Base-by-base conservation (phyloP, 1,140 invertebrate genomes). In the Leptinotarsa defecta region DNA sequence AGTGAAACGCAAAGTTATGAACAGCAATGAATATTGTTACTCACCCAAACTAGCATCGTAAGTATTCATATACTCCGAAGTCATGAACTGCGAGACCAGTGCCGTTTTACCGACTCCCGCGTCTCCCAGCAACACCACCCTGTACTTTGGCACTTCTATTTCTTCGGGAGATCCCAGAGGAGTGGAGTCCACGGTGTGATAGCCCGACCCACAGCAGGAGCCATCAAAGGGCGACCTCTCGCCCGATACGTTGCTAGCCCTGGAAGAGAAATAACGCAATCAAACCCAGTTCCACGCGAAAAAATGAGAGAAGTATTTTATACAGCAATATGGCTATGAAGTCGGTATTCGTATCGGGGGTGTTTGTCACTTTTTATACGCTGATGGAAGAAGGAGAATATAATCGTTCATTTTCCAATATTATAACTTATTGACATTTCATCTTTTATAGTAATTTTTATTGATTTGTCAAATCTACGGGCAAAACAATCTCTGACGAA, bases 61-160 rank as follows among this genome's bases (percentile, higher is more conserved):
- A 1, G 94, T 95, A 85, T 96, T 95, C 91, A 96, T 95, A 83
- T 96, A 96, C 80, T 97, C 95, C 69, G 94, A 96, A 6, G 95
- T 96, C 93, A 96, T 95, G 83, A 97, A 97, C 85, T 97, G 95
- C 1, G 93, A 94, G 0, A 95, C 93, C 4, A 97, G 87, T 1
- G 95, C 93, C 1, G 94, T 95, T 86, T 97, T 97, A 1, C 96
- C 95, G 34, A 96, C 95, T 1, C 94, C 95, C 0, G 92, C 89
- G 78, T 94, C 94, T 0, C 95, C 95, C 24, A 84, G 64, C 77
- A 97, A 88, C 1, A 95, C 93, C 8, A 97, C 94, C 15, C 93
- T 88, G 85, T 94, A 93, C 83, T 93, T 93, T 20, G 90, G 88
- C 78, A 91, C 86, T 77, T 88, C 88, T 11, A 89, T 87, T 5